Evolutionary conservation across 2,888 invertebrate species (phyloP).

Genomic region (Candidula unifasciata): DNA sequence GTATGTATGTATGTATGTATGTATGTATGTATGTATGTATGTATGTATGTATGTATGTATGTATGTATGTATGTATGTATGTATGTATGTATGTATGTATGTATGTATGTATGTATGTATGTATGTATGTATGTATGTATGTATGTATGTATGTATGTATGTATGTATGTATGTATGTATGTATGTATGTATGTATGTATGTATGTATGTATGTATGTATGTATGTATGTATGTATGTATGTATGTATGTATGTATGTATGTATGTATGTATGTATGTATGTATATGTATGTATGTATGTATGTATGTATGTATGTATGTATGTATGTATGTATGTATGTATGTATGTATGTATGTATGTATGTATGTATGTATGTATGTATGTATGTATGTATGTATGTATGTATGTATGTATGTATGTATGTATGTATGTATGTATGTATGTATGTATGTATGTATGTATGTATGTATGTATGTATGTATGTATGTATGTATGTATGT

Average conservation of each 20-base stretch:
- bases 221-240: conserved; percentile 8
- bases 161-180: conserved; percentile 2
- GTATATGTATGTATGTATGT: neutral
- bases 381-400: no score
- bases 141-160: neutral
- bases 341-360: no score
- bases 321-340: no score
- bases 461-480: no score
- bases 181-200: neutral
- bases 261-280: conserved; percentile 25
- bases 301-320: no score
- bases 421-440: no score
- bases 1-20: conserved; percentile 21
- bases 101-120: conserved; percentile 10
- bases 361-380: no score
- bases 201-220: conserved; percentile 1
- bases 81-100: neutral
- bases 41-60: conserved; percentile 31
- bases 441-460: no score
- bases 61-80: conserved; percentile 21
- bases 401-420: no score
- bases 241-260: conserved; percentile 31
- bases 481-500: no score
- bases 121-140: neutral
- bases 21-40: conserved; percentile 34